A percentile compares a stretch with the other conserved stretches of the same genome.
Evolutionary conservation across 2,888 invertebrate species (phyloP).

Genomic region (Drosophila merina): DNA sequence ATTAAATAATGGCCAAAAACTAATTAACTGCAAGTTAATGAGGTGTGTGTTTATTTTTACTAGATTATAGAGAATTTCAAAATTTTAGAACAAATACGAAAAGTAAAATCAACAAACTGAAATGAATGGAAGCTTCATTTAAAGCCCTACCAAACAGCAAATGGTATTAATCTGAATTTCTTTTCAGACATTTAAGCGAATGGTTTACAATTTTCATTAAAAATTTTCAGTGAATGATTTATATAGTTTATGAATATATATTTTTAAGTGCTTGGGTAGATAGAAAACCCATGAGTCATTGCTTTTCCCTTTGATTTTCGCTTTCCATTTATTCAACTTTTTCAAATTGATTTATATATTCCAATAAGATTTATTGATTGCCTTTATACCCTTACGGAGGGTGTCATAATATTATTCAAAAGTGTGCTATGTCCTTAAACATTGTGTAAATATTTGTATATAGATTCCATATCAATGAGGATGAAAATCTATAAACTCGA

Average conservation of each 20-base stretch:
- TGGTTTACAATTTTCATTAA: background rate
- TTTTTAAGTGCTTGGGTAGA: background rate
- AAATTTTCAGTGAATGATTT: background rate
- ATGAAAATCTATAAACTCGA: background rate
- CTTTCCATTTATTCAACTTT: background rate
- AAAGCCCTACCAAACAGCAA: background rate
- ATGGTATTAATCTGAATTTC: background rate
- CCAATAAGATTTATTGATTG: constrained; percentile 12
- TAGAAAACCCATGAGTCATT: constrained; percentile 2
- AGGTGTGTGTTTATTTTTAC: constrained; percentile 4
- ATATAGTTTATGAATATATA: background rate
- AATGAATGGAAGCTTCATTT: background rate
- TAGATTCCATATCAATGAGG: no score
- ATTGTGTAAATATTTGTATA: no score
- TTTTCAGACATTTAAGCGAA: background rate
- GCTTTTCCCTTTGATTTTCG: background rate
- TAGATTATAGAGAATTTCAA: background rate
- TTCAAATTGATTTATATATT: constrained; percentile 10
- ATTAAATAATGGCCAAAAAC: background rate
- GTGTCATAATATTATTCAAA: background rate
- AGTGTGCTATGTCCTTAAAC: background rate
- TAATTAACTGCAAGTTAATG: constrained; percentile 4
- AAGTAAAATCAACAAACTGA: background rate
- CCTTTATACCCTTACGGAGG: background rate
- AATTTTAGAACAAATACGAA: background rate